Base-by-base conservation (phyloP, 35 echinoderm and acorn worm genomes). In the Amphiura filiformis region DNA sequence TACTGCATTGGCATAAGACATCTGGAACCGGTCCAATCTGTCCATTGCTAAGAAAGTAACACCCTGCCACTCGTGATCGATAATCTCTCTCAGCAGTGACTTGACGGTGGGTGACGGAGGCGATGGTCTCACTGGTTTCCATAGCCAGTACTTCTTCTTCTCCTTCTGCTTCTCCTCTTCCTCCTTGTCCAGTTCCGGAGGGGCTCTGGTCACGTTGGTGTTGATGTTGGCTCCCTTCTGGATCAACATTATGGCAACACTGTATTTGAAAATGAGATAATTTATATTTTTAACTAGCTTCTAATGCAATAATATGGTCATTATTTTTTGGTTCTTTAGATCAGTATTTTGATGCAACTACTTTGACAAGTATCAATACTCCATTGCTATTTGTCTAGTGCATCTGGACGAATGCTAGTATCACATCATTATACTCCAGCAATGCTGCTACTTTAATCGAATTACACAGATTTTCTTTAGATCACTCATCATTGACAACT, bases 201-300 rank as follows among this genome's bases (percentile, higher is more conserved):
- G 83, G 0, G 57, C 75, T 2, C 65, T 37, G 78, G 77, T 90
- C 5, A 98, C 92, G 2, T 36, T 88, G 22, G 82, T 87, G 32
- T 90, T 91, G 81, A 93, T 98, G 89, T 89, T 94, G 26, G 92
- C 89, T 26, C 84, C 86, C n/a, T 88, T 90, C 84, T 98, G 95
- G 36, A 98, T 91, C 57, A 98, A 82, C 81, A 90, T 83, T 28
- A 98, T 89, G 26, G 89, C 86, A 33, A 93, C 90, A 76, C 95
- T 98, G 86, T 23, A 75, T 31, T n/a, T n/a, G n/a, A n/a, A 57
- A 13, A 57, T 7, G 79, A 83, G 37, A 47, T 31, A 28, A 44
- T n/a, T 40, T 20, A 85, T 34, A 65, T 30, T 1, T 28, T 22
- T 9, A 31, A 44, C 23, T 34, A 30, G 2, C 56, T n/a, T n/a